Base-by-base conservation (phyloP, 2,113 vertebrate species). In the Zonotrichia leucophrys region DNA sequence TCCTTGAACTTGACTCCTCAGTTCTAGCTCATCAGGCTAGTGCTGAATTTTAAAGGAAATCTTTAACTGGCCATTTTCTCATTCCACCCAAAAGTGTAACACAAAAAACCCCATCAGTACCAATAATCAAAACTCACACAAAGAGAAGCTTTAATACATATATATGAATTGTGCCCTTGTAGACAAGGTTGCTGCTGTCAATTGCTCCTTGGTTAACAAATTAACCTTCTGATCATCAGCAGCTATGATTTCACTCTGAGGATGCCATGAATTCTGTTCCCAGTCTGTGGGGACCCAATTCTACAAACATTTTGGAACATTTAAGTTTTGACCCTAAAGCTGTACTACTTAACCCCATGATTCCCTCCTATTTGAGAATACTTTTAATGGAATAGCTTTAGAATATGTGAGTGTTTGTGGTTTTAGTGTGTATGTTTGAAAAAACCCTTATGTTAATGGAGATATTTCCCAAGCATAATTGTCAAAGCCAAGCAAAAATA, bases 111-210 rank as follows among this genome's bases (percentile, higher is more conserved):
- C 17, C 63, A 83, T 88, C 60, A 70, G 30, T 67, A 75, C 78
- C 95, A 97, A 90, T 86, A 93, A 96, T 83, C 83, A 92, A 95
- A 96, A 93, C 44, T 44, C 81, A 93, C 83, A 93, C 31, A 90
- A 93, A 93, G 72, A 75, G 76, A 22, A 91, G 93, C 11, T 92
- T 96, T 79, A 93, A 96, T 94, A 92, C 79, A 90, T 92, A 90
- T 86, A 90, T 93, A 78, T 89, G 60, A 94, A 94, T 72, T 90
- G 37, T 84, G 92, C 60, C 95, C 92, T 96, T 86, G 72, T 53
- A 92, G 95, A 64, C 76, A 90, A 88, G 68, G 76, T 72, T 96
- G 82, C 62, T 88, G 79, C 85, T 96, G 86, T 92, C 88, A 92
- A 68, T 95, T 90, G 24, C 88, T 96, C 37, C 66, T 56, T 64